phyloP scores from a whole-genome alignment of 2,113 vertebrate species.

The Elachura formosa region DNA sequence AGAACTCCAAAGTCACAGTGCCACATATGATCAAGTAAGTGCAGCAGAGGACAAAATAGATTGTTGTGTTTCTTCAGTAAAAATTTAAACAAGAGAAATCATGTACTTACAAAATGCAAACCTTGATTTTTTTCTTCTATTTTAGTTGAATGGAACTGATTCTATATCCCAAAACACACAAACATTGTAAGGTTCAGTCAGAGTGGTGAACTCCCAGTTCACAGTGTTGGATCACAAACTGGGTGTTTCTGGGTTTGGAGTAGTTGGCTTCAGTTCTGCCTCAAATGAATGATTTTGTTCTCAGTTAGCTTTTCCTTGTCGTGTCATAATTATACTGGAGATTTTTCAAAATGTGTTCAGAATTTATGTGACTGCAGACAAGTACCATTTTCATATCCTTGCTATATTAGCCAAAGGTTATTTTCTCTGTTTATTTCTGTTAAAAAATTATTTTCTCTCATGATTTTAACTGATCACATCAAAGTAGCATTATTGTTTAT shows the following conservation, averaged over 20 bases:
- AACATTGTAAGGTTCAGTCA: neutral
- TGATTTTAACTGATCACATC: neutral
- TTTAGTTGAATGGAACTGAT: neutral
- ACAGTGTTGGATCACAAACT: neutral
- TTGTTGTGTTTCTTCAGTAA: neutral
- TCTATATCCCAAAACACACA: neutral
- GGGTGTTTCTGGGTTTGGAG: neutral
- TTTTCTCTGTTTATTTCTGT: neutral
- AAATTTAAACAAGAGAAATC: neutral
- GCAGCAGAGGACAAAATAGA: neutral
- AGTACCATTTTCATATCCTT: neutral
- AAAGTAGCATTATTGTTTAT: neutral
- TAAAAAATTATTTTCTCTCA: neutral
- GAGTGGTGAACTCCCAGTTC: neutral
- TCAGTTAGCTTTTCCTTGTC: neutral
- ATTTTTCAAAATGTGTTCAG: neutral
- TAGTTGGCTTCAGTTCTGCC: neutral
- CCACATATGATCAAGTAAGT: conserved; percentile 99
- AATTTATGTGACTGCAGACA: neutral
- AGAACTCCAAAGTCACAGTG: conserved; percentile 98
- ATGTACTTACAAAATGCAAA: neutral
- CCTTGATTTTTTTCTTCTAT: neutral
- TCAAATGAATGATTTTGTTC: neutral
- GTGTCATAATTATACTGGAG: neutral
- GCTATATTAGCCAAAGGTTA: neutral